phyloP scores from a whole-genome alignment of 2,797 vertebrate species.

The Eurystomus glaucurus region DNA sequence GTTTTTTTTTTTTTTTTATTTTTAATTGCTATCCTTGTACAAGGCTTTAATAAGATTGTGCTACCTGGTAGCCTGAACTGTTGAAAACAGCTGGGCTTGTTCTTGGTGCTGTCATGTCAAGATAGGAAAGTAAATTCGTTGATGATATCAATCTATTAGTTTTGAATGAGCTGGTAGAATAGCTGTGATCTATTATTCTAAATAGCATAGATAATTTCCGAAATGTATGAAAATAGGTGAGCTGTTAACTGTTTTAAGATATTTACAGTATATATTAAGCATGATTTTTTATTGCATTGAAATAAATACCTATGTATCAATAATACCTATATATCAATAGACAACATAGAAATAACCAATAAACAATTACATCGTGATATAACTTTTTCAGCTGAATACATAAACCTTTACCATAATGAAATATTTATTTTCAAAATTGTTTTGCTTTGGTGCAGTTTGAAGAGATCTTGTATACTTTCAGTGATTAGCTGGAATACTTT shows the following conservation, averaged over 20 bases:
- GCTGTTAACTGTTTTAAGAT: not conserved
- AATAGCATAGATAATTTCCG: constrained; percentile 5
- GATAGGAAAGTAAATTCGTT: constrained; percentile 2
- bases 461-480: not conserved
- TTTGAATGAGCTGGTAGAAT: constrained; percentile 32
- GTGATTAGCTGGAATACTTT: not conserved
- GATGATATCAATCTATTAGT: not conserved
- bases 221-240: not conserved
- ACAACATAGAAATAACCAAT: not conserved
- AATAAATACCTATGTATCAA: not conserved
- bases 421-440: not conserved
- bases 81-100: not conserved
- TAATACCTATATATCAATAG: not conserved
- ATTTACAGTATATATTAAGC: not conserved
- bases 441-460: not conserved
- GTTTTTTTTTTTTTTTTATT: not conserved
- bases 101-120: constrained; percentile 28
- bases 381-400: not conserved
- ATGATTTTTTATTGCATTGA: not conserved
- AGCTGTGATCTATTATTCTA: not conserved
- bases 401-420: not conserved
- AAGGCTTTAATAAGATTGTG: constrained; percentile 22
- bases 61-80: constrained; percentile 7
- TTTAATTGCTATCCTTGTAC: not conserved
- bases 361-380: not conserved